These are phyloP conservation scores for western clawed frog (Xenopus tropicalis) DNA, from an alignment of 2,113 vertebrate genomes.

Conservation along the genomic window UCB_Xtro_10.0 CM004446.2:140817001-140817500, in stretches of 20 bases:
- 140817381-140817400: constrained; percentile 99
- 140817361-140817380: constrained; percentile 88
- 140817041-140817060: constrained; percentile 59
- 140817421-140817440: constrained; percentile 98
- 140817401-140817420: constrained; percentile 99
- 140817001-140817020: constrained; percentile 43
- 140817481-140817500: constrained; percentile 64
- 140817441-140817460: constrained; percentile 95
- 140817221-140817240: constrained; percentile 72
- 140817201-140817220: constrained; percentile 71
- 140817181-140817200: constrained; percentile 73
- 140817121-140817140: constrained; percentile 77
- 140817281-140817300: constrained; percentile 68
- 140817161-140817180: constrained; percentile 78
- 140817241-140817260: constrained; percentile 76
- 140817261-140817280: constrained; percentile 73
- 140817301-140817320: constrained; percentile 60
- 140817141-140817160: constrained; percentile 79
- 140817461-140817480: constrained; percentile 88
- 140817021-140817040: constrained; percentile 49
- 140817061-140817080: constrained; percentile 71
- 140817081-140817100: constrained; percentile 74
- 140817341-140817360: constrained; percentile 60
- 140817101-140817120: constrained; percentile 78
- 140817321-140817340: constrained; percentile 52